A percentile compares a stretch with the other conserved stretches of the same genome.
These are phyloP conservation scores for Axea sp. DNA, from an alignment of 2,888 invertebrate genomes.

Conservation along the genomic window DNA sequence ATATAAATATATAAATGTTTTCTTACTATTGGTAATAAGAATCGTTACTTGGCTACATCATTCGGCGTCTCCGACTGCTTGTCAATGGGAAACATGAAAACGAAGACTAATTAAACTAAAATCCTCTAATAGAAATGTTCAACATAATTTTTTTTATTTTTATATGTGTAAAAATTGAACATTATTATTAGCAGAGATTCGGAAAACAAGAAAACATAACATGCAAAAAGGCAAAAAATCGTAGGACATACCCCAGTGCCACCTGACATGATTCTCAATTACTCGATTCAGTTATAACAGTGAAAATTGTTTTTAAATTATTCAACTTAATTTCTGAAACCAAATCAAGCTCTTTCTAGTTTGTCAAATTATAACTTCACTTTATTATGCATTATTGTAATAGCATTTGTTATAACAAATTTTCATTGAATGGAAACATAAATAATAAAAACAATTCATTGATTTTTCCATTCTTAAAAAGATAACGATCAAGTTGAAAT, in stretches of 20 bases:
- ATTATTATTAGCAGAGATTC: conserved; percentile 12
- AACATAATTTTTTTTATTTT: conserved; percentile 2
- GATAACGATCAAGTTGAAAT: no score
- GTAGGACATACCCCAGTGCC: conserved; percentile 6
- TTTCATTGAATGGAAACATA: no score
- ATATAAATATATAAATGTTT: conserved; percentile 58
- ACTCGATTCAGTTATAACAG: conserved; percentile 18
- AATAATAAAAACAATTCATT: no score
- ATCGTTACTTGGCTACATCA: conserved; percentile 79
- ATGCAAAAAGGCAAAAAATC: conserved; percentile 8
- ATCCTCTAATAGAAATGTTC: conserved; percentile 37
- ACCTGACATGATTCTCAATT: neutral
- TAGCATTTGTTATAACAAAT: no score
- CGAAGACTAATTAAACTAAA: conserved; percentile 57
- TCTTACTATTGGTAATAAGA: conserved; percentile 78
- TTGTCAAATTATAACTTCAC: conserved; percentile 31
- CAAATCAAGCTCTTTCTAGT: conserved; percentile 11
- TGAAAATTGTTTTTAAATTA: conserved; percentile 43
- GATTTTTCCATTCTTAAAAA: no score
- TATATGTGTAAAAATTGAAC: conserved; percentile 9
- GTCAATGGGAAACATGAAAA: conserved; percentile 72
- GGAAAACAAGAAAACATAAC: neutral
- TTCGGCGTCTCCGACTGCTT: conserved; percentile 79
- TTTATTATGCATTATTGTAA: no score
- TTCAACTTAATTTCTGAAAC: neutral